phyloP scores from a whole-genome alignment of 2,113 vertebrate species.

The mouse (Mus musculus) region GRCm39 chr5:5740501-5741000 shows the following conservation, averaged over 20 bases:
- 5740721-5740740: neutral
- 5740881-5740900: neutral
- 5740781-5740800: neutral
- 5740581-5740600: neutral
- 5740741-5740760: neutral
- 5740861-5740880: neutral
- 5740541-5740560: constrained; percentile 9
- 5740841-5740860: neutral
- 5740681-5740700: neutral
- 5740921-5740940: neutral
- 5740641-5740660: neutral
- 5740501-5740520: constrained; percentile 8
- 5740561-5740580: constrained; percentile 33
- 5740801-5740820: neutral
- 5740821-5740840: neutral
- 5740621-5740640: neutral
- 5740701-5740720: neutral
- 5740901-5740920: neutral
- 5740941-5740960: neutral
- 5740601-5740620: neutral
- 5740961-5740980: neutral
- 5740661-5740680: neutral
- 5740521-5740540: neutral
- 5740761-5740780: neutral
- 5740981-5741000: neutral